Percentiles rank a stretch among this genome's conserved stretches.
These are phyloP conservation scores for Prionace glauca DNA, from an alignment of 2,797 vertebrate genomes.

Conservation along the genomic window DNA sequence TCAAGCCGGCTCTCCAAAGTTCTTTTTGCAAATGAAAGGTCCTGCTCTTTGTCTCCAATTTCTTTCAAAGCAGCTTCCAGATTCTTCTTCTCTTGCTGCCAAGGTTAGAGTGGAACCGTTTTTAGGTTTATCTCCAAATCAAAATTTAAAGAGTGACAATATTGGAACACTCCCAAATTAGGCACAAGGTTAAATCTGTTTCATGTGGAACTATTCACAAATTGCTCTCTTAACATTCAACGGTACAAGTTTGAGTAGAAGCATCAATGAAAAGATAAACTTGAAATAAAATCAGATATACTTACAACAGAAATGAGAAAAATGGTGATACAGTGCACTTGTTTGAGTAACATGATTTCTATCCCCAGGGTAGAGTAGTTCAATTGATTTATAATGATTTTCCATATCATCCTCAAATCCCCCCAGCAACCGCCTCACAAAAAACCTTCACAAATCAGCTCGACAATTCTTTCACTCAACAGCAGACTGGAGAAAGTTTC, in stretches of 20 bases:
- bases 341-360: neutral
- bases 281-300: too few species aligned
- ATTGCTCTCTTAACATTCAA: neutral
- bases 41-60: conserved; percentile 70
- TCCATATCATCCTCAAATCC: neutral
- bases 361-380: neutral
- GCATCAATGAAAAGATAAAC: neutral
- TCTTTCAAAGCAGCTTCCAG: conserved; percentile 66
- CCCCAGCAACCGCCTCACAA: neutral
- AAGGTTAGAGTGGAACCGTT: conserved; percentile 27
- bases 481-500: too few species aligned
- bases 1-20: conserved; percentile 71
- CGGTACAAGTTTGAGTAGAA: neutral
- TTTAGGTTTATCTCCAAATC: neutral
- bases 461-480: neutral
- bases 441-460: neutral
- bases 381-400: neutral
- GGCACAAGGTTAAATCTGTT: neutral
- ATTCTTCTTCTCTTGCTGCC: conserved; percentile 72
- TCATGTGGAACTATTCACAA: neutral
- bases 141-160: neutral
- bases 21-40: conserved; percentile 61
- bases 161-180: neutral
- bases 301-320: too few species aligned
- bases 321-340: neutral